A percentile compares a stretch with the other conserved stretches of the same genome.
Evolutionary conservation across 2,888 invertebrate species (phyloP).

Genomic region (Apocheima hispidaria): DNA sequence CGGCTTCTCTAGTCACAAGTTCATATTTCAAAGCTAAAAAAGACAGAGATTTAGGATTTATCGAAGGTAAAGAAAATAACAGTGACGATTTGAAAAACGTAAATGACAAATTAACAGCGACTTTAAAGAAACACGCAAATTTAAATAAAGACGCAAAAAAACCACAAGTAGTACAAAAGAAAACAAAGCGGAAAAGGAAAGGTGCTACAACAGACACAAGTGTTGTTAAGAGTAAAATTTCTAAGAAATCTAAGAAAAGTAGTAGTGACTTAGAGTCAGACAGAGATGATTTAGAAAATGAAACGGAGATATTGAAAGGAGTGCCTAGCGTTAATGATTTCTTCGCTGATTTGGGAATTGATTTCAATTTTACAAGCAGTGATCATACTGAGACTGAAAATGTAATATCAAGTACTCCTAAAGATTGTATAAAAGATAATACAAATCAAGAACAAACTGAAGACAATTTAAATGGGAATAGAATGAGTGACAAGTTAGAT

Average conservation of each 20-base stretch:
- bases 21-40: slow-evolving; percentile 69
- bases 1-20: slow-evolving; percentile 77
- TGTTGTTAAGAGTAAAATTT: slow-evolving; percentile 51
- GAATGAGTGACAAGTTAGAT: slow-evolving; percentile 10
- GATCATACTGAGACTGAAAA: slow-evolving; percentile 28
- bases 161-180: slow-evolving; percentile 54
- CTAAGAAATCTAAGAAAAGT: slow-evolving; percentile 52
- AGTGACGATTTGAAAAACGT: slow-evolving; percentile 46
- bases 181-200: slow-evolving; percentile 66
- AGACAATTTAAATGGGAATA: slow-evolving; percentile 15
- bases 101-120: slow-evolving; percentile 67
- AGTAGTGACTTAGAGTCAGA: slow-evolving; percentile 48
- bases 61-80: slow-evolving; percentile 44
- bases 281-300: slow-evolving; percentile 47
- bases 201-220: slow-evolving; percentile 60
- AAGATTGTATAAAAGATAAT: slow-evolving; percentile 2
- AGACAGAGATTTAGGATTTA: slow-evolving; percentile 34
- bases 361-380: slow-evolving; percentile 59
- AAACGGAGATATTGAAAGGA: slow-evolving; percentile 60
- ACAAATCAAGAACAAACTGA: slow-evolving; percentile 23
- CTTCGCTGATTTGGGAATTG: slow-evolving; percentile 69
- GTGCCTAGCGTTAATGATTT: slow-evolving; percentile 81
- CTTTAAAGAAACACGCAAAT: slow-evolving; percentile 74
- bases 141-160: slow-evolving; percentile 66
- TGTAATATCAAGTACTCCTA: slow-evolving; percentile 2